Evolutionary conservation across 2,888 invertebrate genomes (phyloP).

Genomic region (Polyommatus iphigenia): DNA sequence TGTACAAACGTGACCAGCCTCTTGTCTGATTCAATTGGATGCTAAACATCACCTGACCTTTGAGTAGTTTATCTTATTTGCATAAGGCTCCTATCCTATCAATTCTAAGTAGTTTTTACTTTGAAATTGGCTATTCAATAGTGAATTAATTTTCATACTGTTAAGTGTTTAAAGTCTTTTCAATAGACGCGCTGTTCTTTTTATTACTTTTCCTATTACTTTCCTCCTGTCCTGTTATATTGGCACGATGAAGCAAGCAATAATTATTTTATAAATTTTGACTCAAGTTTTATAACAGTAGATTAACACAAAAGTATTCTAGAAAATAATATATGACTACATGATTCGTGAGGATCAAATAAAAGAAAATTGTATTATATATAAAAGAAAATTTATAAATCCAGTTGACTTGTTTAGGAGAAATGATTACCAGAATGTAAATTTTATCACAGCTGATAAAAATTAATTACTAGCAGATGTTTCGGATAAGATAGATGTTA

Average conservation of each 20-base stretch:
- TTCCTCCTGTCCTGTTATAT: no score
- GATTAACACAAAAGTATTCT: no score
- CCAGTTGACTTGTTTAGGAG: neutral
- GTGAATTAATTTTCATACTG: neutral
- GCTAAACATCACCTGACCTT: conserved; percentile 52
- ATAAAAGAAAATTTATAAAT: neutral
- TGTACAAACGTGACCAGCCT: conserved; percentile 44
- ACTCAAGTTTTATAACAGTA: no score
- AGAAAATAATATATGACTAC: no score
- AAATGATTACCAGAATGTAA: conserved; percentile 17
- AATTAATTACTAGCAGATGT: conserved; percentile 20
- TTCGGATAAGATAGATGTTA: neutral
- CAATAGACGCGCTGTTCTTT: neutral
- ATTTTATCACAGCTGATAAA: neutral
- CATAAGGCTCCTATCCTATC: conserved; percentile 44
- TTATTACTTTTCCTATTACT: neutral
- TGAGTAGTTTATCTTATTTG: conserved; percentile 54
- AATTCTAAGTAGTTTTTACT: conserved; percentile 32
- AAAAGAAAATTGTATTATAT: no score
- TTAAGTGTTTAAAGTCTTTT: neutral
- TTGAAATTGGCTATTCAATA: neutral
- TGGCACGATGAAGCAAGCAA: neutral
- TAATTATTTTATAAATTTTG: neutral
- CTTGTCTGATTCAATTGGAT: conserved; percentile 52
- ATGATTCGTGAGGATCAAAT: no score